Percentiles rank a stretch among this genome's conserved stretches.
Evolutionary conservation across 2,113 vertebrate species (phyloP).

Genomic region (Saguinus imperator): DNA sequence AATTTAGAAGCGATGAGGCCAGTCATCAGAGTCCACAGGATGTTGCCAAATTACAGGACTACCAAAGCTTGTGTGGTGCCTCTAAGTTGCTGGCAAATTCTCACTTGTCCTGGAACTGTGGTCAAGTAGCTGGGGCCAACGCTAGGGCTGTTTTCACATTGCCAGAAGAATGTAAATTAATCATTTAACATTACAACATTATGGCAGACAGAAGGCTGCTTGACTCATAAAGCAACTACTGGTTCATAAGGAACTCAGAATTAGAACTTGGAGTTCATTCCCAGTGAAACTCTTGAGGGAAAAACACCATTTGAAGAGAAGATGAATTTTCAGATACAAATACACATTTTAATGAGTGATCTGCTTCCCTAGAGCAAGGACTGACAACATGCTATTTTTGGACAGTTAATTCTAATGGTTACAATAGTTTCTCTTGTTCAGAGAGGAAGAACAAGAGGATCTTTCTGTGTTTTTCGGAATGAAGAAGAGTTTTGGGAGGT

Average conservation of each 20-base stretch:
- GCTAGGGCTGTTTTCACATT: neutral
- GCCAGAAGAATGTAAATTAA: neutral
- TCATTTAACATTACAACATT: neutral
- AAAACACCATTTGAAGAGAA: slow-evolving; percentile 20
- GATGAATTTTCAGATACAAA: slow-evolving; percentile 11
- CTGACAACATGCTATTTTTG: neutral
- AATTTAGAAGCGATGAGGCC: neutral
- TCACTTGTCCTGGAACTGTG: neutral
- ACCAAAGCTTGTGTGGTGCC: neutral
- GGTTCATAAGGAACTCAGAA: neutral
- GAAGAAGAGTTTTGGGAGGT: neutral
- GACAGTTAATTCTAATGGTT: slow-evolving; percentile 6
- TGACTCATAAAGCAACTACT: neutral
- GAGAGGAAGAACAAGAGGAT: neutral
- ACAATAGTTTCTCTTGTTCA: neutral
- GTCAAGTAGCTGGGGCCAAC: neutral
- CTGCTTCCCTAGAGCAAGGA: slow-evolving; percentile 34
- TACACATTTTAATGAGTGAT: slow-evolving; percentile 41
- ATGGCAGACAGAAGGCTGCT: neutral
- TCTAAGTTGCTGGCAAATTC: neutral
- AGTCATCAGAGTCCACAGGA: neutral
- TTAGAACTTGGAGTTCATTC: neutral
- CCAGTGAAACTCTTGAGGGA: slow-evolving; percentile 3
- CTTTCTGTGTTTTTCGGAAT: neutral
- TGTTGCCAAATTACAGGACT: neutral